Evolutionary conservation across 2,797 vertebrate species (phyloP), one percentile per base, ranked within the genome.

Genomic region (Naso thynnoides): DNA sequence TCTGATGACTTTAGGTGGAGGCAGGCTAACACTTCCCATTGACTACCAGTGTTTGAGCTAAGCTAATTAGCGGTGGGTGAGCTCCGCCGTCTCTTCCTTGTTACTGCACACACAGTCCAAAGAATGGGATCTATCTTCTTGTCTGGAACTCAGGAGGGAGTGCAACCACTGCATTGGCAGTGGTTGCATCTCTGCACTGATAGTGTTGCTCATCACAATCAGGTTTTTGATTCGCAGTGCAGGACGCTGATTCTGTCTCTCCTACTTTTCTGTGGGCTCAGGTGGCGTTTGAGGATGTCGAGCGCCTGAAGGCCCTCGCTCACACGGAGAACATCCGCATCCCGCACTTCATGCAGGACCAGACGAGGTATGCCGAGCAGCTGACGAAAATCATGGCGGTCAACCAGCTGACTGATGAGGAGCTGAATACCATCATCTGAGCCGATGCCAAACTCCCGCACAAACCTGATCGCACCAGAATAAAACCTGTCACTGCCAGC

Each of bases 271-370:
- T 24, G 14, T 36, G 50, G n/a, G 18, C 39, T 24, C 70, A 98
- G 97, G 95, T 98, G 72, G 97, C 97, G 0, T 98, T 95, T 0
- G 97, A 99, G 88, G 97, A 99, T 0, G 92, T 97, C 86, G 97
- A 97, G 13, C 95, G 95, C 16, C 91, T 99, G 65, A 96, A 95
- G 65, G 90, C 83, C 3, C 50, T 96, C 66, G 97, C 95, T 1
- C 93, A 95, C 58, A 94, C 88, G 52, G 96, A 97, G 31, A 96
- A 96, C 56, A 90, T 94, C 80, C 93, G 96, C 57, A 95, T 98
- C 65, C 97, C 97, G 0, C 96, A 98, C 89, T 99, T 98, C 76
- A 87, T 99, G 84, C 96, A 97, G 84, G 96, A 99, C 86, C 93
- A 92, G 7, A 48, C 27, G 2, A 93, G 90, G 2, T 99, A 98